A percentile compares a stretch with the other conserved stretches of the same genome.
Conservation (phyloP, 2,888 invertebrate genomes). For the Lydus trimaculatus region DNA sequence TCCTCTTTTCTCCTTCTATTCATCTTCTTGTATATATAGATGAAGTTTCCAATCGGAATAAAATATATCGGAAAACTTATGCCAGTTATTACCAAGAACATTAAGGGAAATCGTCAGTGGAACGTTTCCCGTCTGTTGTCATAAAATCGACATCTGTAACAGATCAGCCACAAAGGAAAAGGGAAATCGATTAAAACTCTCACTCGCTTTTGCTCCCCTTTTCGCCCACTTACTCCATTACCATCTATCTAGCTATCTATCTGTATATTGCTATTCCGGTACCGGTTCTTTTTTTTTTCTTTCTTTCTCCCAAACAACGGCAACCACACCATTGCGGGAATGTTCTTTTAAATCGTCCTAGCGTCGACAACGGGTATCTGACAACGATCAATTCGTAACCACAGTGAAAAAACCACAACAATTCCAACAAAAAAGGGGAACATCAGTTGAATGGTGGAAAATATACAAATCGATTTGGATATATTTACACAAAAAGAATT, state of each 20-base stretch:
- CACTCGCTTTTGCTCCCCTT: slow-evolving; percentile 34
- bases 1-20: neutral
- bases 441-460: neutral
- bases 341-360: slow-evolving; percentile 2
- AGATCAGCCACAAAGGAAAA: slow-evolving; percentile 55
- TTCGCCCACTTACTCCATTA: slow-evolving; percentile 34
- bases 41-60: neutral
- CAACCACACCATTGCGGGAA: neutral
- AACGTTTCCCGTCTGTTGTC: slow-evolving; percentile 36
- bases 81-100: slow-evolving; percentile 50
- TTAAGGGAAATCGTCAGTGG: slow-evolving; percentile 40
- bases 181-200: slow-evolving; percentile 52
- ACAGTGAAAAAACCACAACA: neutral
- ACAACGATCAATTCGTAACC: neutral
- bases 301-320: too few species aligned
- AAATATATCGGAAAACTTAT: slow-evolving; percentile 29
- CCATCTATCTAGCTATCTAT: slow-evolving; percentile 31
- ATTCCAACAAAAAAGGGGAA: neutral
- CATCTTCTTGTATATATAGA: neutral
- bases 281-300: neutral
- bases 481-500: neutral
- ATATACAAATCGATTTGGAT: neutral
- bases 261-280: slow-evolving; percentile 19
- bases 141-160: slow-evolving; percentile 59
- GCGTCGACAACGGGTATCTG: neutral